phyloP scores from a whole-genome alignment of 2,888 invertebrate species.

The Salpingus planirostris region DNA sequence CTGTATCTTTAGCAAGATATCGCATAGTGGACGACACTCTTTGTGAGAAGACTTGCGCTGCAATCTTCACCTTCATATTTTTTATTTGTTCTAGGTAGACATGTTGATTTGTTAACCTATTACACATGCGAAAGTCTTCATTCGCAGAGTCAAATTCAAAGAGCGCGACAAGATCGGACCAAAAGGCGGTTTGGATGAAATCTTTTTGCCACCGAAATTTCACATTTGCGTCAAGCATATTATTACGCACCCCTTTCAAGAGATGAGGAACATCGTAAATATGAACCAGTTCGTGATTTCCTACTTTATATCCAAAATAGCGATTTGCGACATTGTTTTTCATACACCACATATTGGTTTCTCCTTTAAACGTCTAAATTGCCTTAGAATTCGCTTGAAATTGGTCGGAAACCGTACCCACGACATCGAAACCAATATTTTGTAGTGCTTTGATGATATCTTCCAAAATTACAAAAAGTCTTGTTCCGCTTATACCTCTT shows the following conservation, averaged over 20 bases:
- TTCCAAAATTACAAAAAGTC: not conserved
- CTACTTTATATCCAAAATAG: no score
- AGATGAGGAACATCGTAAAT: slow-evolving; percentile 3
- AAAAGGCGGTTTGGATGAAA: slow-evolving; percentile 1
- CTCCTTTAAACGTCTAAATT: not conserved
- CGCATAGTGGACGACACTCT: slow-evolving; percentile 1
- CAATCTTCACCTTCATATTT: slow-evolving; percentile 1
- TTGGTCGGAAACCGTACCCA: slow-evolving; percentile 5
- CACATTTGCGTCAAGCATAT: not conserved
- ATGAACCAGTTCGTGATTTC: slow-evolving; percentile 1
- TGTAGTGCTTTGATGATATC: not conserved
- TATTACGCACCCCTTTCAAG: slow-evolving; percentile 2
- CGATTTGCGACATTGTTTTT: no score
- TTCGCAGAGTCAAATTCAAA: slow-evolving; percentile 4
- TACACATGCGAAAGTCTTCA: slow-evolving; percentile 4
- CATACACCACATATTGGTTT: not conserved
- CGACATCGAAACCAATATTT: slow-evolving; percentile 2
- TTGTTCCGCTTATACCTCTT: not conserved
- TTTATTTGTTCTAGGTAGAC: not conserved
- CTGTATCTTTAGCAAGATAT: no score
- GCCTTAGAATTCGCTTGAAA: slow-evolving; percentile 2
- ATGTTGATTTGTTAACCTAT: slow-evolving; percentile 5
- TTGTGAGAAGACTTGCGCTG: not conserved
- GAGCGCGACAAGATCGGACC: slow-evolving; percentile 4
- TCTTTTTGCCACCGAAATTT: slow-evolving; percentile 5